Base-by-base conservation (phyloP, 2,797 vertebrate species). In the Falco berigora region DNA sequence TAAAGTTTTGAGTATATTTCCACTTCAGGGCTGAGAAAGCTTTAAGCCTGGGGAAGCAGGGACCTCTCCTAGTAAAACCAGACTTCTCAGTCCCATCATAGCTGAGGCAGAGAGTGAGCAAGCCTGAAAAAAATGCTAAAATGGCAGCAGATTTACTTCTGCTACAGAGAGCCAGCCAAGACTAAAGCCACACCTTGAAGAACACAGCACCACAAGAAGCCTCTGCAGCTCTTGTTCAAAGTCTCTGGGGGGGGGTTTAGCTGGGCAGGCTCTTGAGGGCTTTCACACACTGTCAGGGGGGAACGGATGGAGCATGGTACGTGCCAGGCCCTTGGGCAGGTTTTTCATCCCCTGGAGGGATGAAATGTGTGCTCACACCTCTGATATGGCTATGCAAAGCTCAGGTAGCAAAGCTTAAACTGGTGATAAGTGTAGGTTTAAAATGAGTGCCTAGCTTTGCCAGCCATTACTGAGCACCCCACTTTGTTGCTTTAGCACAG, bases 251-350 rank as follows among this genome's bases (percentile, higher is more conserved):
- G 28, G 18, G 23, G 9, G 32, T 53, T 69, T 28, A 47, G 53
- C n/a, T 4, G 3, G 8, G 44, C 1, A 1, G 32, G 44, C 12
- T 68, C 27, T n/a, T 67, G 30, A 11, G 4, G 15, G 10, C 34
- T 79, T 75, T 72, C 32, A 40, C 2, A 1, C 12, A 13, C 22
- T 2, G 1, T 20, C 32, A 34, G 59, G 63, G 34, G 22, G 72
- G 46, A 55, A 38, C 0, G 4, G 30, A 52, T 21, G 61, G 32
- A 46, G 14, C 20, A 23, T 3, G 17, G 13, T 10, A 18, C 0
- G 0, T 36, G 16, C 75, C 42, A 59, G 24, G 47, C 9, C 10
- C 34, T 46, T 16, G 23, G 27, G 61, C 32, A 59, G 32, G 14
- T 62, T 88, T 83, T 77, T 22, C 28, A 25, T n/a, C 9, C 36